Conservation (phyloP, 1,140 invertebrate genomes). For the Saxidomus purpurata region DNA sequence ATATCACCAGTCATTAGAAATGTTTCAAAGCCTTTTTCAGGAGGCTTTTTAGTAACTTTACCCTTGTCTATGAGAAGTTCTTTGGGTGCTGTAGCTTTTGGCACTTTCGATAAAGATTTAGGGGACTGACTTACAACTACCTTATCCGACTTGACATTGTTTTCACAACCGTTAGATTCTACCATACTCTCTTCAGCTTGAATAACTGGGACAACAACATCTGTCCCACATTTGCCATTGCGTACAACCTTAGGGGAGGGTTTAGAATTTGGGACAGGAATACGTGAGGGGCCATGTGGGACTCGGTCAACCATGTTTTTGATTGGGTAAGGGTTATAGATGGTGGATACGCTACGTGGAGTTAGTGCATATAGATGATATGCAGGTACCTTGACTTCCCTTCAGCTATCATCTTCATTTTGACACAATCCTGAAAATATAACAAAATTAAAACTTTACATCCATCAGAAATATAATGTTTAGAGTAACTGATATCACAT, state of each 20-base stretch:
- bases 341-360: neutral
- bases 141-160: neutral
- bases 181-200: neutral
- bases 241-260: conserved; percentile 50
- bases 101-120: conserved; percentile 49
- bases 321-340: neutral
- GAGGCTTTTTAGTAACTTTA: conserved; percentile 31
- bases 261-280: conserved; percentile 76
- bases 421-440: conserved; percentile 30
- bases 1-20: conserved; percentile 86
- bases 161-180: conserved; percentile 17
- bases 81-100: conserved; percentile 60
- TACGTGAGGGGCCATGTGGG: conserved; percentile 79
- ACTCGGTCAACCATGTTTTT: conserved; percentile 79
- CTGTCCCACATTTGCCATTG: conserved; percentile 61
- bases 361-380: conserved; percentile 16
- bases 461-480: too few relatives aligned
- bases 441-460: neutral
- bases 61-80: conserved; percentile 49
- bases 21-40: conserved; percentile 84
- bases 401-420: conserved; percentile 40
- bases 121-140: conserved; percentile 4
- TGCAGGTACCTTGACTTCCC: conserved; percentile 44
- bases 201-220: conserved; percentile 14
- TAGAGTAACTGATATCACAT: too few relatives aligned